phyloP scores from a whole-genome alignment of 1,140 invertebrate genomes.

The Phymorhynchus buccinoides region DNA sequence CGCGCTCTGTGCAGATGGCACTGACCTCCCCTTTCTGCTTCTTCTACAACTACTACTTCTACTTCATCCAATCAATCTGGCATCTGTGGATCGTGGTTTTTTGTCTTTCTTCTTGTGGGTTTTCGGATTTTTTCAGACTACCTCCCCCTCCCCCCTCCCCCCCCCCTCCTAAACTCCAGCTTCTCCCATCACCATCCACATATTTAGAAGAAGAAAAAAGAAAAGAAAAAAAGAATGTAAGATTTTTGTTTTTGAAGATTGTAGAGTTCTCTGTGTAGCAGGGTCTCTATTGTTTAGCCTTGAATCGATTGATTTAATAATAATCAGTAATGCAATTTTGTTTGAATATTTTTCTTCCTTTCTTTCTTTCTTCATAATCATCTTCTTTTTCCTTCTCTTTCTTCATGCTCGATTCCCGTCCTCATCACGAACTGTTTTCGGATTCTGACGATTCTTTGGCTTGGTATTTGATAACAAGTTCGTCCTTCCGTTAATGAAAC shows the following conservation, averaged over 20 bases:
- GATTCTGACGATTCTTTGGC: conserved; percentile 6
- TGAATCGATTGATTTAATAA: conserved; percentile 31
- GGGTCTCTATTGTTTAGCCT: conserved; percentile 24
- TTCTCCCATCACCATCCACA: no score
- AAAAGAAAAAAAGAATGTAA: no score
- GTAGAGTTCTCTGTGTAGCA: conserved; percentile 9
- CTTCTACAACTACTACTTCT: no score
- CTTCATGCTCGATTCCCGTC: neutral
- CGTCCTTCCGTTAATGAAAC: neutral
- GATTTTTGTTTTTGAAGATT: conserved; percentile 19
- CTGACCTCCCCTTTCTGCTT: neutral
- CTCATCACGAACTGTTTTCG: neutral
- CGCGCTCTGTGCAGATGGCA: neutral
- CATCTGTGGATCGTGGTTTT: conserved; percentile 6
- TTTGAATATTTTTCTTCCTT: no score
- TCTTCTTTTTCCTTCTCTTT: conserved; percentile 5
- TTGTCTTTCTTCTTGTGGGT: conserved; percentile 23
- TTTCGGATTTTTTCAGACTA: conserved; percentile 14
- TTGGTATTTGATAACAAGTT: conserved; percentile 18
- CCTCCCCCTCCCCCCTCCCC: neutral
- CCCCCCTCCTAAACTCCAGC: neutral
- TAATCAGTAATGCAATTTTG: no score
- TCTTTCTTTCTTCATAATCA: no score
- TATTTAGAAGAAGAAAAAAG: no score
- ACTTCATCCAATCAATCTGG: neutral